Percentiles rank a stretch among this genome's conserved stretches.
phyloP scores from a whole-genome alignment of 2,888 invertebrate genomes.

The Drosophila subquinaria region DNA sequence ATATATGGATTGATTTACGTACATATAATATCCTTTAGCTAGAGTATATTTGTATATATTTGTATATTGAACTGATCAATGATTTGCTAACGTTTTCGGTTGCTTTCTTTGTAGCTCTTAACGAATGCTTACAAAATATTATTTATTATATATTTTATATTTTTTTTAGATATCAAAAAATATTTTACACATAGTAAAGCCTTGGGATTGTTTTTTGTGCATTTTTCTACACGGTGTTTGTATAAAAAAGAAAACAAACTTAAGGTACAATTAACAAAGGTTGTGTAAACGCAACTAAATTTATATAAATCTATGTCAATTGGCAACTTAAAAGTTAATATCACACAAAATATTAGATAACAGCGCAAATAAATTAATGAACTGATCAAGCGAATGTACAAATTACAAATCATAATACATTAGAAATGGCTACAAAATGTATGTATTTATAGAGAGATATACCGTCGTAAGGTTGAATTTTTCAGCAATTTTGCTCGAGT shows the following conservation, averaged over 20 bases:
- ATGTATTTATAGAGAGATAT: constrained; percentile 34
- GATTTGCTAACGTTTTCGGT: constrained; percentile 56
- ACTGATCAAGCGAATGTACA: constrained; percentile 60
- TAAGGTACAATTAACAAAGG: constrained; percentile 17
- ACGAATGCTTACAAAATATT: constrained; percentile 60
- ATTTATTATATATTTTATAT: constrained; percentile 12
- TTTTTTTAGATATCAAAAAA: constrained; percentile 43
- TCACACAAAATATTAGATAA: constrained; percentile 66
- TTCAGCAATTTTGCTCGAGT: constrained; percentile 50
- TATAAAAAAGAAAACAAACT: constrained; percentile 34
- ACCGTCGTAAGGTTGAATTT: constrained; percentile 12
- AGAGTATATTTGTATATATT: constrained; percentile 34
- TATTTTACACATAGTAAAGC: constrained; percentile 60
- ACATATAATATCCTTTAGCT: constrained; percentile 45
- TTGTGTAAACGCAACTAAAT: constrained; percentile 40
- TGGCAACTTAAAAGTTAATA: constrained; percentile 73
- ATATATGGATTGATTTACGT: constrained; percentile 26
- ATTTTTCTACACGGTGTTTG: constrained; percentile 70
- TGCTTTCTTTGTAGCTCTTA: constrained; percentile 44
- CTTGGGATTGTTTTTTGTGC: constrained; percentile 69
- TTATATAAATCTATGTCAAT: constrained; percentile 14
- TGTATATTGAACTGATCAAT: constrained; percentile 45
- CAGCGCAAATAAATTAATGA: constrained; percentile 64
- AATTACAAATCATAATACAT: constrained; percentile 53
- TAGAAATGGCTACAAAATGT: constrained; percentile 24